Base-by-base conservation (phyloP, 2,888 invertebrate species). In the Scaptomyza flava region DNA sequence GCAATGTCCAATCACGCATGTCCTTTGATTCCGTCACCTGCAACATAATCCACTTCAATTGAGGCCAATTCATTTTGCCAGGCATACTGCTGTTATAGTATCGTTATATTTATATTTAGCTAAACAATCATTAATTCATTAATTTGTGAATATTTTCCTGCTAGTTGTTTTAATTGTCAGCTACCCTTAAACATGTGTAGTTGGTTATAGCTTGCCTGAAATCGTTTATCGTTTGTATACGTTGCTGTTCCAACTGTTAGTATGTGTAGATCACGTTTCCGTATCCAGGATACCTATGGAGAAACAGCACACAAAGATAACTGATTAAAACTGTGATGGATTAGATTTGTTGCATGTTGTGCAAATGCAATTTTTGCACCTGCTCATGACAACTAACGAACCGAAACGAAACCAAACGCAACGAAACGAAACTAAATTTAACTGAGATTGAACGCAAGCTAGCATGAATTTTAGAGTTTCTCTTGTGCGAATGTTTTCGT, bases 1-100 rank as follows among this genome's bases (percentile, higher is more conserved):
- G 96, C 63, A 97, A 93, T 72, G 96, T 96, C 97, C 97, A 97
- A 93, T 97, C 97, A 91, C 96, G 96, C 46, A 96, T 96, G 91
- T 96, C 96, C 92, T 96, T 96, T 47, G 91, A 88, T 66, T 90
- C 88, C 54, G 89, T 90, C 72, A 91, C 91, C 91, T 91, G 79
- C 51, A 61, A 63, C 38, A 50, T 9, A 23, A 31, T 50, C 36
- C 51, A 31, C 54, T 50, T 63, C 42, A 61, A 38, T 54, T 33
- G 3, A 1, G 7, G 11, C 17, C 17, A 17, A 17, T 17, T 17
- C 17, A 17, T 17, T 17, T 17, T 17, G 17, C 17, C 17, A 17
- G 17, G 17, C 17, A 17, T 17, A 17, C 17, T 17, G 1, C 17
- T 17, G 17, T n/a, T n/a, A n/a, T n/a, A n/a, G n/a, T 17, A 17